A percentile compares a stretch with the other conserved stretches of the same genome.
Evolutionary conservation across 2,797 vertebrate species (phyloP).

Genomic region (Lerista edwardsae): DNA sequence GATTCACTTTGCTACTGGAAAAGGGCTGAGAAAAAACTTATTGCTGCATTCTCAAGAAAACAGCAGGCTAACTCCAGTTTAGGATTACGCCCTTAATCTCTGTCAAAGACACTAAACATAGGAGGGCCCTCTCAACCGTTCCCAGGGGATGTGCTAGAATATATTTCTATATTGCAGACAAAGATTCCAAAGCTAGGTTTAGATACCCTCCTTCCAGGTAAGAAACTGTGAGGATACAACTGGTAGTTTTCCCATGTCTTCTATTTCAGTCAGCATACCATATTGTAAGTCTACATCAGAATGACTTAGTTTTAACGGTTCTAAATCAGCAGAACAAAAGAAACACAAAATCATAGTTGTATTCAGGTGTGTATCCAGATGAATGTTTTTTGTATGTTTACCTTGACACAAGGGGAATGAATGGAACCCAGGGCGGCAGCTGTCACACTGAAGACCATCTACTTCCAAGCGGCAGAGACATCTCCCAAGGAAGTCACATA

Average conservation of each 20-base stretch:
- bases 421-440: conserved; percentile 80
- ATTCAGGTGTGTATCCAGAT: not conserved
- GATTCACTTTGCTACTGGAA: too few species aligned
- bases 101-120: too few species aligned
- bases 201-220: not conserved
- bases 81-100: too few species aligned
- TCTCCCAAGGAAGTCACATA: conserved; percentile 80
- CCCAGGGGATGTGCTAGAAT: too few species aligned
- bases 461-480: conserved; percentile 85
- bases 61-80: too few species aligned
- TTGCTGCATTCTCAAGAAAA: too few species aligned
- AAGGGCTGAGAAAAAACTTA: too few species aligned
- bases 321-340: not conserved
- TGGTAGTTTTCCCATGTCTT: not conserved
- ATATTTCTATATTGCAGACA: not conserved
- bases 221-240: not conserved
- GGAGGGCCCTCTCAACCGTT: too few species aligned
- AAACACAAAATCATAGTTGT: not conserved
- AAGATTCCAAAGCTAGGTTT: not conserved
- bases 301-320: not conserved
- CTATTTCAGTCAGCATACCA: not conserved
- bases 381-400: conserved; percentile 64
- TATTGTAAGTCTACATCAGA: not conserved
- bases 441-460: conserved; percentile 80
- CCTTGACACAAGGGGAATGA: conserved; percentile 86